Evolutionary conservation across 2,113 vertebrate genomes (phyloP), one percentile per base, ranked within the genome.

Genomic region (Telmatochromis sp.): DNA sequence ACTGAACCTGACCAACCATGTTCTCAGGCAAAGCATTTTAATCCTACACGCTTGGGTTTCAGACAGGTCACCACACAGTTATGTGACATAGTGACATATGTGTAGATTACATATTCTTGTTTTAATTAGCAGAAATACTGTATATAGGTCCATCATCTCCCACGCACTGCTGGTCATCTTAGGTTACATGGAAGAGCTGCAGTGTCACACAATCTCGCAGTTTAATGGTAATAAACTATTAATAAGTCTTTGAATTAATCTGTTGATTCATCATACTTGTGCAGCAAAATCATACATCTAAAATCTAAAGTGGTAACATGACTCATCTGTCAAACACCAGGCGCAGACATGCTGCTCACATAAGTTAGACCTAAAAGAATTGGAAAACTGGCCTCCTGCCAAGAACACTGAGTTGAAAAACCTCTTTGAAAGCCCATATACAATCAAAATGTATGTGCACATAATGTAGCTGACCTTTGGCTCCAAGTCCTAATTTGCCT

Each of bases 1-100:
- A 90, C 83, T 82, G 57, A 85, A 91, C 80, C 91, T 89, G 90
- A 83, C 90, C 88, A 93, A 75, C 89, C 83, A 58, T 89, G 91
- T 93, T 95, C 92, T 91, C 85, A 90, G 87, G 94, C 93, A 93
- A 94, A 96, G 93, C 94, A 95, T 95, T 93, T 93, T 96, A 96
- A 96, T 96, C 95, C 88, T 88, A 51, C 26, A 58, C 89, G 90
- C 89, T 96, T 86, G 37, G 84, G 94, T 97, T 96, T 96, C 96
- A 95, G 40, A 86, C 88, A 89, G 93, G 92, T 95, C 95, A 95
- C 89, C 89, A 88, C 70, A 82, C 87, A 95, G 95, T 95, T 94
- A 96, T 92, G 95, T 93, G 94, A 91, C 93, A 95, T 85, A 92
- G 93, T 89, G 92, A 94, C 94, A 95, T 80, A 80, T 95, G 94